A percentile compares a stretch with the other conserved stretches of the same genome.
Evolutionary conservation across 1,140 invertebrate species (phyloP).

Genomic region (Thaumatotibia leucotreta): DNA sequence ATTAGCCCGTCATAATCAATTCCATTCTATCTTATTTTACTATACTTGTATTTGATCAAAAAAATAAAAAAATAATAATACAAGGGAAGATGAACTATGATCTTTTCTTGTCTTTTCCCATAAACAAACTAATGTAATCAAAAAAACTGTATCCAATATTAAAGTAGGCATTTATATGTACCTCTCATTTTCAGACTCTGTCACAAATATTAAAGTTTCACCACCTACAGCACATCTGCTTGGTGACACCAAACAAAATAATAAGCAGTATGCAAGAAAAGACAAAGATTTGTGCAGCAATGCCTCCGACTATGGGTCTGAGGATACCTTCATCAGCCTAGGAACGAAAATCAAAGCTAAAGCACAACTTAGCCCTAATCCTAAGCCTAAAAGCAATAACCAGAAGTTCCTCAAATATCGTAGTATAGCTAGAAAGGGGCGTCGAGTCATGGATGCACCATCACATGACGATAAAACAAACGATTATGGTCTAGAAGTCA

Average conservation of each 20-base stretch:
- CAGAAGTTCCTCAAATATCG: conserved; percentile 55
- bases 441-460: conserved; percentile 38
- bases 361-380: conserved; percentile 56
- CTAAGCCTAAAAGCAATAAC: conserved; percentile 35
- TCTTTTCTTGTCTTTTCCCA: no score
- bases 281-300: conserved; percentile 64
- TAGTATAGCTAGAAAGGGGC: conserved; percentile 49
- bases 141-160: no score
- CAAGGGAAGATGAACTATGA: no score
- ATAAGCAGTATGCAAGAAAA: conserved; percentile 23
- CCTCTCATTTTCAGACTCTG: conserved; percentile 38
- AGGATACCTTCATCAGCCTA: conserved; percentile 72
- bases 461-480: conserved; percentile 28
- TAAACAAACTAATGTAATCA: no score
- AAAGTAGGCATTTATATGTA: background rate
- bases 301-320: conserved; percentile 70
- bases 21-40: no score
- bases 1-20: no score
- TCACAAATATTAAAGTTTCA: conserved; percentile 46
- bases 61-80: no score
- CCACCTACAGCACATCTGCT: conserved; percentile 58
- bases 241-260: conserved; percentile 32
- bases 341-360: conserved; percentile 75
- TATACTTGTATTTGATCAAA: no score
- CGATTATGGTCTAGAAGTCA: conserved; percentile 59